Base-by-base conservation (phyloP, 1,140 invertebrate species). In the Ceratosolen solmsi region DNA sequence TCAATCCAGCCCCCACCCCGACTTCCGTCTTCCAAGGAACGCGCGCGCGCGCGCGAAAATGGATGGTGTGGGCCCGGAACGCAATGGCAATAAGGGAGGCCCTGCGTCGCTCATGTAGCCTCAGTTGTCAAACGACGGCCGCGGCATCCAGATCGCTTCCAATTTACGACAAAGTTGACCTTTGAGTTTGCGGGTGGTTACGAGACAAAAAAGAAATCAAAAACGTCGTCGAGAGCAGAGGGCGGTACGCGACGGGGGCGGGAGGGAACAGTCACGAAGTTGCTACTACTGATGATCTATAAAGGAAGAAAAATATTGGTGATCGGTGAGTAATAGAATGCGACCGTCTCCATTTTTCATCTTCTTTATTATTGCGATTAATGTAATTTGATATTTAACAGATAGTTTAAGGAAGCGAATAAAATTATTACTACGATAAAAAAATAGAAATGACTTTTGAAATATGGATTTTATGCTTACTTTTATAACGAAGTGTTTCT, bases 81-180 rank as follows among this genome's bases (percentile, higher is more conserved):
- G 0, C 49, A 2, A 68, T 58, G 65, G 78, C 49, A 81, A 82
- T 84, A 80, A 84, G 84, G 80, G 82, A 73, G 73, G 79, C 41
- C 82, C 80, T 54, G 54, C 78, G 41, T 58, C 79, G 38, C 71
- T 65, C 72, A 51, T 46, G 49, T 56, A 46, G 63, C 33, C 82
- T 83, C 79, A 85, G 84, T 82, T 72, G 73, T 82, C 71, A 63
- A 46, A 70, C 54, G 73, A 75, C 78, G 56, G 63, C 70, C n/a
- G 68, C 30, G 41, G 70, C 41, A 51, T 49, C 25, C 2, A 20
- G n/a, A 51, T 51, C 38, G 41, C 0, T n/a, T 30, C 41, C 58
- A 3, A n/a, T 11, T 54, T 15, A 54, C 9, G 5, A 54, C 5
- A 22, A 5, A 46, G 5, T 7, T 5, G 41, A 5, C 41, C 13